phyloP scores from a whole-genome alignment of 53 echinoderm and acorn worm genomes.

The Holothuria scabra region DNA sequence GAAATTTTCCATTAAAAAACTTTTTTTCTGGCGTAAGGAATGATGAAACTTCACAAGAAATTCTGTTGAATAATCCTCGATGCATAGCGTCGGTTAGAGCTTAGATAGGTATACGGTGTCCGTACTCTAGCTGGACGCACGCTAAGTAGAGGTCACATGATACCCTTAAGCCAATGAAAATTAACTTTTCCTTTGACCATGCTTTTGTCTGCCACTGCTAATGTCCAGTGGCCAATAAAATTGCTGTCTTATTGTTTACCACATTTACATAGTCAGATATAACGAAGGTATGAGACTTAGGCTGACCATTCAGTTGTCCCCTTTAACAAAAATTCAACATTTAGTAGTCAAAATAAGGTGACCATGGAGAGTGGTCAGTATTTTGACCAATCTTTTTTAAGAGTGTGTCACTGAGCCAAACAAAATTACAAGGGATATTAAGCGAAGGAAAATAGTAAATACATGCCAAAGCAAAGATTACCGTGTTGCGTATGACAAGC shows the following conservation, averaged over 20 bases:
- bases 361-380: background rate
- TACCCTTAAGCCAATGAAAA: too few relatives aligned
- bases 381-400: slow-evolving; percentile 4
- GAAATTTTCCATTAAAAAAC: background rate
- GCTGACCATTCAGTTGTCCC: too few relatives aligned
- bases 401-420: slow-evolving; percentile 25
- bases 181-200: slow-evolving; percentile 3
- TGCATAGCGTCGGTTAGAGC: too few relatives aligned
- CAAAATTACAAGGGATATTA: slow-evolving; percentile 51
- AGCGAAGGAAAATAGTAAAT: slow-evolving; percentile 43
- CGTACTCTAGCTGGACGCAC: too few relatives aligned
- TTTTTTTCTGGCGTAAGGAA: background rate
- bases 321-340: background rate
- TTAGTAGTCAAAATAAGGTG: background rate
- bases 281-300: too few relatives aligned
- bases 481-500: slow-evolving; percentile 69
- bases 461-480: slow-evolving; percentile 60
- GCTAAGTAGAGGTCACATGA: too few relatives aligned
- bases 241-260: background rate
- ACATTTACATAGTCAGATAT: too few relatives aligned
- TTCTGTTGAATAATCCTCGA: background rate
- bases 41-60: too few relatives aligned
- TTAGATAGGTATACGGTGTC: too few relatives aligned
- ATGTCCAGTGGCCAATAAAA: background rate
- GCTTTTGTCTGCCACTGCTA: background rate